These are phyloP conservation scores for Heliconius himera DNA, from an alignment of 1,140 invertebrate genomes.

Conservation along the genomic window DNA sequence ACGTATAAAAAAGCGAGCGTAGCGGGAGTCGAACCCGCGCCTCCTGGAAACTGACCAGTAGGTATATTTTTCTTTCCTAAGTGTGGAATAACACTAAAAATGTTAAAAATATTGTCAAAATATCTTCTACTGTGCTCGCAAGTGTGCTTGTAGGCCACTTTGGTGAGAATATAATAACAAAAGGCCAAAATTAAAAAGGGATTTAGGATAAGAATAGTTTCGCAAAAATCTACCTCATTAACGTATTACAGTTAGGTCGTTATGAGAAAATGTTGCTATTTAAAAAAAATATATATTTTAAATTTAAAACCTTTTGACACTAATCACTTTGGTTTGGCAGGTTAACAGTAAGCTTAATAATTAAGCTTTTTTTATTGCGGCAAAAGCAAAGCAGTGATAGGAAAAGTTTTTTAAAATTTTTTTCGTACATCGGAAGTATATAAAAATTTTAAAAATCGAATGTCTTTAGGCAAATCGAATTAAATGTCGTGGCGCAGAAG, in stretches of 20 bases:
- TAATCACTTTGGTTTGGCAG: constrained; percentile 5
- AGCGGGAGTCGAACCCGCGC: too few species aligned
- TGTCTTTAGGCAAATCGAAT: too few species aligned
- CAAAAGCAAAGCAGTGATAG: not conserved
- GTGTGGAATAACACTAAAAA: too few species aligned
- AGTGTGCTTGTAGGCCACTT: constrained; percentile 14
- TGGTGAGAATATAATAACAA: constrained; percentile 21
- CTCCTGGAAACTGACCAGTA: too few species aligned
- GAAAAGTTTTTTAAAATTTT: too few species aligned
- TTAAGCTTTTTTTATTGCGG: not conserved
- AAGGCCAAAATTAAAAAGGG: constrained; percentile 12
- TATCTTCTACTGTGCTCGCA: not conserved
- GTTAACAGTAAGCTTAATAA: not conserved
- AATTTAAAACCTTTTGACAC: not conserved
- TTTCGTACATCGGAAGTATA: too few species aligned
- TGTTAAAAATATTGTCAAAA: not conserved
- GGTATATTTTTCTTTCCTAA: too few species aligned
- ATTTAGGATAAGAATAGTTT: constrained; percentile 18
- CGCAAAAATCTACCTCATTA: constrained; percentile 25
- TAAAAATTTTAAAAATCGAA: too few species aligned
- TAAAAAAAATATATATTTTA: not conserved
- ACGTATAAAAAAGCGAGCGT: too few species aligned
- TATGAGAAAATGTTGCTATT: constrained; percentile 17
- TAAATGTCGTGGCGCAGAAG: too few species aligned
- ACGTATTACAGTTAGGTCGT: constrained; percentile 25